Evolutionary conservation across 2,797 vertebrate species (phyloP).

Genomic region (Harpagifer antarcticus): DNA sequence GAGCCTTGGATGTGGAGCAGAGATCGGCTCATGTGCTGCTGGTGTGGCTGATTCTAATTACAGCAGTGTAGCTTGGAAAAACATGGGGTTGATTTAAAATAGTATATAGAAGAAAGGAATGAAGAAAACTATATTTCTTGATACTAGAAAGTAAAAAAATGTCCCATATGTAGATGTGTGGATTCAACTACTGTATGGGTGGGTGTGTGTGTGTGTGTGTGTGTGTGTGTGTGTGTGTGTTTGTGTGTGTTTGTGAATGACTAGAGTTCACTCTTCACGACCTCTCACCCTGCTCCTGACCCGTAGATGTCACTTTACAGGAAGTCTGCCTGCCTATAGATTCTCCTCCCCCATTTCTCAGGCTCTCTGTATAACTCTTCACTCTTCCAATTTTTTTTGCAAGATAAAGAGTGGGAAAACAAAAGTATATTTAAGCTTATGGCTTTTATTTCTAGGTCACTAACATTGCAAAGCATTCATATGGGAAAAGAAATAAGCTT

Average conservation of each 20-base stretch:
- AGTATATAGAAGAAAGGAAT: neutral
- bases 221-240: neutral
- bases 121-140: slow-evolving; percentile 2
- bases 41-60: slow-evolving; percentile 67
- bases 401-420: slow-evolving; percentile 13
- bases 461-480: slow-evolving; percentile 14
- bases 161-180: neutral
- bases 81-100: neutral
- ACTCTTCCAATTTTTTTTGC: too few relatives aligned
- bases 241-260: slow-evolving; percentile 34
- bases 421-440: slow-evolving; percentile 16
- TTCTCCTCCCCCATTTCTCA: neutral
- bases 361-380: neutral
- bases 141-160: neutral
- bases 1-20: slow-evolving; percentile 44
- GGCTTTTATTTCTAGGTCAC: slow-evolving; percentile 38
- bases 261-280: neutral
- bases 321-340: slow-evolving; percentile 46
- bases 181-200: neutral
- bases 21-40: slow-evolving; percentile 48
- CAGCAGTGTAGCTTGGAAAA: slow-evolving; percentile 21
- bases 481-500: neutral
- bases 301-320: slow-evolving; percentile 23
- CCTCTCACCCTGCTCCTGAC: slow-evolving; percentile 12
- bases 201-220: too few relatives aligned